Base-by-base conservation (phyloP, 2,113 vertebrate species). In the Synodontis membranacea region DNA sequence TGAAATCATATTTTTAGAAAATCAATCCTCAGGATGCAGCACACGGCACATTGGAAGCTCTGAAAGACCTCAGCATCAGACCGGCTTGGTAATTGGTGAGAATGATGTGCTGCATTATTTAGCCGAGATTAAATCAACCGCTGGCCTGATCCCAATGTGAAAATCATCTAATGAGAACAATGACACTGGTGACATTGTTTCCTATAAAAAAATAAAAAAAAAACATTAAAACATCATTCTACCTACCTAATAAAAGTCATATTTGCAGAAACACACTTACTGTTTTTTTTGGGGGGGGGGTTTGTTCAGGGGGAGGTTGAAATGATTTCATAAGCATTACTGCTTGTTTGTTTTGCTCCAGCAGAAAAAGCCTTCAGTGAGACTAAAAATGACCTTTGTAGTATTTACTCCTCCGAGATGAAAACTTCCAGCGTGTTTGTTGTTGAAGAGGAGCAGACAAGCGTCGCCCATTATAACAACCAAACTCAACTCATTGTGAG, bases 1-100 rank as follows among this genome's bases (percentile, higher is more conserved):
- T 91, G 91, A 92, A 93, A 91, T 92, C 50, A 88, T 92, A 91
- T 91, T 91, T 93, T 94, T 92, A 84, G 89, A 93, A 93, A 94
- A 92, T 93, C 93, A 93, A 93, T 94, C 92, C 93, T 85, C 91
- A 21, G 85, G 86, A 93, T 92, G 91, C 91, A 93, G 93, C 88
- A 86, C 83, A 91, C 78, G 88, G 87, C 54, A 92, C 88, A 87
- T 89, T 83, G 84, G 34, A 54, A 70, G 85, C 78, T 75, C 54
- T 46, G 86, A 84, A 72, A 86, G 70, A 50, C 56, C 70, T 25
- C 72, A 54, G 58, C 86, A 87, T 78, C 58, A 66, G 80, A 14
- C 64, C 39, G 42, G 68, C 54, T 44, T 19, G 21, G 62, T 86
- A 86, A 86, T 86, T 86, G 66, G 86, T 37, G 25, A 72, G 64